A percentile compares a stretch with the other conserved stretches of the same genome.
Conservation (phyloP, 1,140 invertebrate species). For the Diorhabda sublineata region DNA sequence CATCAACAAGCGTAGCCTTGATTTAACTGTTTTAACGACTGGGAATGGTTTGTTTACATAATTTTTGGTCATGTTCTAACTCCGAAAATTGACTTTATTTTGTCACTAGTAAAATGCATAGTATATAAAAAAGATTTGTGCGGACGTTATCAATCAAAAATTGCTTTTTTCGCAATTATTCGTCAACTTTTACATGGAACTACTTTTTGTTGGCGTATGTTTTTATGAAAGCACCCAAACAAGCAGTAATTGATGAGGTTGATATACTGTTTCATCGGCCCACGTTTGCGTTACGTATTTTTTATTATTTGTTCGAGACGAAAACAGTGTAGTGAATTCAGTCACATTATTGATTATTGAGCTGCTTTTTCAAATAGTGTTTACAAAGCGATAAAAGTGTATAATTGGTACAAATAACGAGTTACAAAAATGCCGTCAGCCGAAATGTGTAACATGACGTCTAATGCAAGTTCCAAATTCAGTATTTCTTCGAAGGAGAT, state of each 20-base stretch:
- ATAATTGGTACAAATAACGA: background rate
- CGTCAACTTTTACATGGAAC: slow-evolving; percentile 37
- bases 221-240: slow-evolving; percentile 41
- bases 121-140: background rate
- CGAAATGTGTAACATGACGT: slow-evolving; percentile 36
- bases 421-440: slow-evolving; percentile 43
- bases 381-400: slow-evolving; percentile 11
- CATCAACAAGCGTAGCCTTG: slow-evolving; percentile 14
- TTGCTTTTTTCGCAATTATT: background rate
- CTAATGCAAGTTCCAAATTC: slow-evolving; percentile 33
- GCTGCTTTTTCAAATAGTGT: slow-evolving; percentile 28
- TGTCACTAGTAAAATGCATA: background rate
- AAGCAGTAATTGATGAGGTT: slow-evolving; percentile 33
- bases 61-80: slow-evolving; percentile 1
- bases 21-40: slow-evolving; percentile 12
- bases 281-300: slow-evolving; percentile 3
- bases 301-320: background rate
- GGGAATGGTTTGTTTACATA: slow-evolving; percentile 17
- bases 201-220: slow-evolving; percentile 38
- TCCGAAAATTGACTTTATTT: background rate
- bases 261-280: slow-evolving; percentile 17
- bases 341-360: slow-evolving; percentile 17
- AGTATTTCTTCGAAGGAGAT: slow-evolving; percentile 47
- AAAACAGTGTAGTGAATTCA: background rate
- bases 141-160: background rate